Evolutionary conservation across 1,140 invertebrate species (phyloP).

Genomic region (Eriosoma lanigerum): DNA sequence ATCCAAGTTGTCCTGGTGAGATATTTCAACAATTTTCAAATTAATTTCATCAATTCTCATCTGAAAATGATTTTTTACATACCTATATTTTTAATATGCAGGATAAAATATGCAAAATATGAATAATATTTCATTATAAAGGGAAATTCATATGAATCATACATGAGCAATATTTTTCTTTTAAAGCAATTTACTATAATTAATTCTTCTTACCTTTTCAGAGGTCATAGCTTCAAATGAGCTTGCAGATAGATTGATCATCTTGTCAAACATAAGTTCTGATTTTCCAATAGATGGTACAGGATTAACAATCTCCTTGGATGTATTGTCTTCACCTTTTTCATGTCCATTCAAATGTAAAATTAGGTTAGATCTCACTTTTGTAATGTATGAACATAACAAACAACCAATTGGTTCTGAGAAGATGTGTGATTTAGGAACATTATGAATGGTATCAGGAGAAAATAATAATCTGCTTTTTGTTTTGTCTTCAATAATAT

Average conservation of each 20-base stretch:
- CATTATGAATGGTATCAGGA: constrained; percentile 27
- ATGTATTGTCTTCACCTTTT: constrained; percentile 65
- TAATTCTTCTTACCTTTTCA: neutral
- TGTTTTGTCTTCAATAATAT: neutral
- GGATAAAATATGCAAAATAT: no score
- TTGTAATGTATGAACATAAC: constrained; percentile 51
- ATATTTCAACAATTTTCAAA: constrained; percentile 40
- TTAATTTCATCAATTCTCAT: constrained; percentile 28
- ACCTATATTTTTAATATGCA: no score
- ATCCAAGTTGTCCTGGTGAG: neutral
- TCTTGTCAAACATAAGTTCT: constrained; percentile 80
- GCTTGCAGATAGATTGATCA: constrained; percentile 77
- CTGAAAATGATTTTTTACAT: constrained; percentile 4
- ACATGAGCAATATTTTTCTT: no score
- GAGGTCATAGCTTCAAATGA: constrained; percentile 58
- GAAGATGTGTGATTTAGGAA: constrained; percentile 50
- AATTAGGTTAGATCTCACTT: constrained; percentile 71
- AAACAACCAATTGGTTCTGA: constrained; percentile 36
- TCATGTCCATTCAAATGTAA: constrained; percentile 71
- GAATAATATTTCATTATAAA: no score
- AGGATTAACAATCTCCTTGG: constrained; percentile 67
- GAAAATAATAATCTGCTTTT: constrained; percentile 7
- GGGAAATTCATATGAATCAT: no score
- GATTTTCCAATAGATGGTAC: constrained; percentile 76
- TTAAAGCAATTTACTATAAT: no score